phyloP scores from a whole-genome alignment of 1,140 invertebrate species.

The Bombus polaris region DNA sequence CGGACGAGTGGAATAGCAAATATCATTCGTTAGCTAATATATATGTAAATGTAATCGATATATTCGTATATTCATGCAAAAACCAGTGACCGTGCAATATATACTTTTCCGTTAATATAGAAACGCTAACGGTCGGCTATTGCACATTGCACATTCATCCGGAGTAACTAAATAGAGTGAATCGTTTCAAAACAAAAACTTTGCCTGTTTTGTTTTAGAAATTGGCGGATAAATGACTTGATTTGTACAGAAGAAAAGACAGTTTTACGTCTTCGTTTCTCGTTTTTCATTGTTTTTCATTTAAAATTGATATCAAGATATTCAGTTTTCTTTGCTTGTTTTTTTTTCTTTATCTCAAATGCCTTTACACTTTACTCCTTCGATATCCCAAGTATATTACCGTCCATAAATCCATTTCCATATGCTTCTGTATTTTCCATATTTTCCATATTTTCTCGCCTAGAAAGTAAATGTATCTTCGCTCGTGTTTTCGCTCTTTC shows the following conservation, averaged over 20 bases:
- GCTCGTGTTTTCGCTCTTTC: not conserved
- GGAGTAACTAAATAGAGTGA: constrained; percentile 28
- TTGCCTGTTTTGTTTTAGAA: constrained; percentile 1
- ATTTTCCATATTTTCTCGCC: not conserved
- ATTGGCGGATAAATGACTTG: constrained; percentile 27
- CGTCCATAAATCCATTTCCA: not conserved
- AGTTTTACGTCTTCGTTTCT: too few species aligned
- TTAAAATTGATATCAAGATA: too few species aligned
- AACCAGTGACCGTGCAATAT: constrained; percentile 10
- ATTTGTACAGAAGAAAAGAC: not conserved
- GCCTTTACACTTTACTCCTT: not conserved
- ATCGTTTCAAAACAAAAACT: constrained; percentile 35
- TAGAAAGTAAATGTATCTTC: not conserved
- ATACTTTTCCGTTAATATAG: constrained; percentile 40
- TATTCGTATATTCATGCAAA: constrained; percentile 19
- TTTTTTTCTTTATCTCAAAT: not conserved
- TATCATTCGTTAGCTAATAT: constrained; percentile 35
- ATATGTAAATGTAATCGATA: constrained; percentile 38
- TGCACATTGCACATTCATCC: not conserved
- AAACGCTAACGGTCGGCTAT: constrained; percentile 14
- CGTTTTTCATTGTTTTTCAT: too few species aligned
- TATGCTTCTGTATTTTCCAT: too few species aligned
- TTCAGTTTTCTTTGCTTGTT: too few species aligned
- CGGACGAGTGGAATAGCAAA: constrained; percentile 41
- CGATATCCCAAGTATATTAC: not conserved